Evolutionary conservation across 2,888 invertebrate species (phyloP).

Genomic region (Lasioglossum zephyrum): DNA sequence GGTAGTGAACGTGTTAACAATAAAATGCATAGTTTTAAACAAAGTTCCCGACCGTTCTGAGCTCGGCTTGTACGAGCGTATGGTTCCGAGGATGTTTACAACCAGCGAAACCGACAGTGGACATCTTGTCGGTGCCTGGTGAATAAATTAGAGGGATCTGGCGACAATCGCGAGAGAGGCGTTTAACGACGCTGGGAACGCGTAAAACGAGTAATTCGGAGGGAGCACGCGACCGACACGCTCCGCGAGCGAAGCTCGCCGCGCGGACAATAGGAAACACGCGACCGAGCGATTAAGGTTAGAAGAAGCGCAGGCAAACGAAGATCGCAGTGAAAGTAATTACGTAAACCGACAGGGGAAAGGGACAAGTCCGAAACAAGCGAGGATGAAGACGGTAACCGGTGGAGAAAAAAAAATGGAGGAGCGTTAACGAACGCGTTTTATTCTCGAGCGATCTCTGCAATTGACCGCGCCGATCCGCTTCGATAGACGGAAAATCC

Average conservation of each 20-base stretch:
- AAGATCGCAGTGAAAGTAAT: conserved; percentile 65
- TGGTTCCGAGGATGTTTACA: not conserved
- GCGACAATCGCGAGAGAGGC: conserved; percentile 17
- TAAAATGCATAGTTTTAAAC: not conserved
- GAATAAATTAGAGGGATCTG: not conserved
- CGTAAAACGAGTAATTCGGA: conserved; percentile 22
- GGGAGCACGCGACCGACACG: conserved; percentile 12
- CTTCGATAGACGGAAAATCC: not conserved
- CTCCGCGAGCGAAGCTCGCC: not conserved
- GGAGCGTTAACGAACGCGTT: not conserved
- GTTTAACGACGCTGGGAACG: conserved; percentile 6
- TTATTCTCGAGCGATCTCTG: not conserved
- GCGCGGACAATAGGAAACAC: conserved; percentile 31
- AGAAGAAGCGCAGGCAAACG: conserved; percentile 43
- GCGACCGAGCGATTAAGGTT: conserved; percentile 23
- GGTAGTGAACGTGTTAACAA: too few species aligned
- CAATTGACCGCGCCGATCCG: not conserved
- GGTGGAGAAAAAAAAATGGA: conserved; percentile 33
- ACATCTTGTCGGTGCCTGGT: not conserved
- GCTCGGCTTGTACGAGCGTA: not conserved
- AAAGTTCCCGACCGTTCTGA: not conserved
- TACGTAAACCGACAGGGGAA: conserved; percentile 53
- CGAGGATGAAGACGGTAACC: conserved; percentile 46
- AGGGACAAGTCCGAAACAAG: not conserved
- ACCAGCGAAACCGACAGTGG: not conserved